These are phyloP conservation scores for Alligator mississippiensis DNA, from an alignment of 2,113 vertebrate genomes.

Conservation along the genomic window DNA sequence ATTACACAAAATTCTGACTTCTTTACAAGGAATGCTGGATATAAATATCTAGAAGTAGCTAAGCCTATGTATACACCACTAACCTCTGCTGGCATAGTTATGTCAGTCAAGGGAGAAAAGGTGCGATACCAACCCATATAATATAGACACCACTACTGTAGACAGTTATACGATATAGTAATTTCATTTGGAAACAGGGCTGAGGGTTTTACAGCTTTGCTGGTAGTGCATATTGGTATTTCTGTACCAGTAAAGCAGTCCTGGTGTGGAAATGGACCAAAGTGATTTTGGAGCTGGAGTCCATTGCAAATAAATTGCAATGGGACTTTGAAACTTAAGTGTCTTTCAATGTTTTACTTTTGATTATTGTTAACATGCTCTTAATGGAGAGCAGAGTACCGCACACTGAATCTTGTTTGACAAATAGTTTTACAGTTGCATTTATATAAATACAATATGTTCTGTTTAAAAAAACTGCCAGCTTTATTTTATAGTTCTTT, in stretches of 20 bases:
- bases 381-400: constrained; percentile 41
- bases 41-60: not conserved
- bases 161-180: not conserved
- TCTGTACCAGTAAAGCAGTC: constrained; percentile 6
- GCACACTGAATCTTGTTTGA: not conserved
- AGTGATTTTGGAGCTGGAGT: constrained; percentile 49
- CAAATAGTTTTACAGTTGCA: not conserved
- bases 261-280: constrained; percentile 36
- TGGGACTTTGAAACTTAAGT: constrained; percentile 50
- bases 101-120: not conserved
- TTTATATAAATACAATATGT: not conserved
- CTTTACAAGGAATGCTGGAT: constrained; percentile 12
- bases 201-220: not conserved
- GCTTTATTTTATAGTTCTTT: not conserved
- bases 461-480: not conserved
- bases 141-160: not conserved
- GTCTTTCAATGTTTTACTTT: constrained; percentile 23
- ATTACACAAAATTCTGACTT: constrained; percentile 52
- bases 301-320: constrained; percentile 50
- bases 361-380: constrained; percentile 46
- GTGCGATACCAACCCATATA: not conserved
- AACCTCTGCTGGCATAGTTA: not conserved
- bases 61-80: constrained; percentile 6
- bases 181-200: not conserved
- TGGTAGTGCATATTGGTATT: constrained; percentile 8